Evolutionary conservation across 2,888 invertebrate species (phyloP), one percentile per base, ranked within the genome.

Genomic region (Lepidochrysops patricia): DNA sequence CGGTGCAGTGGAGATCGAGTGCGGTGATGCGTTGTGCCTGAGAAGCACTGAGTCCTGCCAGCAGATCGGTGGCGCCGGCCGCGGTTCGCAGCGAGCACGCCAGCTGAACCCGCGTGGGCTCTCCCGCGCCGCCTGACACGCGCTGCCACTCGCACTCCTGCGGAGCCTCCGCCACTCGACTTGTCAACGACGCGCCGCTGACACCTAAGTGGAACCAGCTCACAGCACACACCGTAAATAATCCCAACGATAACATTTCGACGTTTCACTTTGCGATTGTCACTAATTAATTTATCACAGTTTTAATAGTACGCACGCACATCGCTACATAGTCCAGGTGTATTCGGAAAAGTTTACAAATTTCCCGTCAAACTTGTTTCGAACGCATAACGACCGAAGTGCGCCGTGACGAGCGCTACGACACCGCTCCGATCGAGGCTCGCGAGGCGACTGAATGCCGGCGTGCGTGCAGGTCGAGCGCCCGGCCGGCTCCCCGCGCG

Each of bases 101-200:
- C 69, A 94, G 89, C 73, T 91, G 89, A 67, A 91, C 89, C 80
- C 91, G 75, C 79, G 90, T 79, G 77, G 89, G 76, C 79, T 91
- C 90, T 76, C 91, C 90, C 66, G 82, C 82, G 71, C 82, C 88
- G 62, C 85, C 85, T 60, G 89, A 88, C 73, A 89, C 89, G 62
- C 90, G 88, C 77, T 91, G 91, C 94, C 94, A 94, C 79, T 93
- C 92, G 84, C 94, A 94, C 79, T 93, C 94, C 79, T 91, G 91
- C 66, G 94, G 94, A 62, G 92, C 91, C 77, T 92, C 92, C 70
- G 92, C 91, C 74, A 89, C 87, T 65, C 90, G 85, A 68, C 85
- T 86, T 66, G 88, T 88, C 76, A 89, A 73, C 67, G 89, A 86
- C 62, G 87, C 84, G 68, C 86, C 82, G 74, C 81, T 69, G 72